Evolutionary conservation across 23 tunicate species (phyloP), one percentile per base, ranked within the genome.

Genomic region (Halocynthia roretzi): DNA sequence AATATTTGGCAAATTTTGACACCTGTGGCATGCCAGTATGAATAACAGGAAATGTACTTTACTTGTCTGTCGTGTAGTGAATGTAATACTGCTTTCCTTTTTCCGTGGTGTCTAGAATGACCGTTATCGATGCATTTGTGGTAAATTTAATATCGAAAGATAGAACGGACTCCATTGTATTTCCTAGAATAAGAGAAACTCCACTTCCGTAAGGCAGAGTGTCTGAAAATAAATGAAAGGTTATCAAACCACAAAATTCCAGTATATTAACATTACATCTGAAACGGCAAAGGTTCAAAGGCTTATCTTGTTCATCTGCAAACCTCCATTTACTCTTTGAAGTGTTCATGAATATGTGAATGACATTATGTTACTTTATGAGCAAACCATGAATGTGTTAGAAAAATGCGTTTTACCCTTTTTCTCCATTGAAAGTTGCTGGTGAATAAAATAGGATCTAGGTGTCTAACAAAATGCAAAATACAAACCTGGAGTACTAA

Each of bases 1-100:
- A 4, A 31, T 31, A 31, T 31, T 0, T 31, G 44, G 2, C 44
- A 31, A 31, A 31, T 31, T 31, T 31, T 31, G 44, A 31, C 44
- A 31, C 44, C 44, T 31, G 44, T 31, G 44, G 44, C 44, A 31
- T 31, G 4, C 4, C 44, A 31, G 44, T 31, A 31, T 31, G 44
- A 31, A 31, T 31, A 31, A 31, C 44, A 31, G 44, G 44, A 31
- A 31, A 31, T 17, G 21, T n/a, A n/a, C 12, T 23, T 62, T 75
- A 92, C 98, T 72, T 81, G 80, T 75, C 82, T 6, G 98, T 86
- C 5, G 83, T 61, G 65, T 92, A 92, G 65, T 86, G 91, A 6
- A 92, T 86, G 6, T 86, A 72, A 77, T 86, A 92, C 58, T 82
- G 87, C 56, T 92, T 86, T 15, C 51, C 51, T 60, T 73, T 86